A percentile compares a stretch with the other conserved stretches of the same genome.
These are phyloP conservation scores for Neodontobutis hainanensis DNA, from an alignment of 2,113 vertebrate genomes.

Conservation along the genomic window DNA sequence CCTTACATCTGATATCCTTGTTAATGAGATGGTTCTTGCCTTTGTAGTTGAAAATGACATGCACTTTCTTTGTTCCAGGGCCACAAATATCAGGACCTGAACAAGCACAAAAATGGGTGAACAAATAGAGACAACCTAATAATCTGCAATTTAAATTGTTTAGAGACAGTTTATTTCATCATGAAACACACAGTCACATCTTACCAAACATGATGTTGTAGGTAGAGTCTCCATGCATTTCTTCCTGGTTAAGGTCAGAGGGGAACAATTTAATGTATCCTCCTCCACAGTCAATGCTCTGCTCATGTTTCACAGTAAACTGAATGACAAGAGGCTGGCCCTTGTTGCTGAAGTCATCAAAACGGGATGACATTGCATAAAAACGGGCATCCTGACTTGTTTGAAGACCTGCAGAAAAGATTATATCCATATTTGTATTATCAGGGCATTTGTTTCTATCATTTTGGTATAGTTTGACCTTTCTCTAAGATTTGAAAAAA, in stretches of 20 bases:
- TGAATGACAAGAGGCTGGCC: conserved; percentile 79
- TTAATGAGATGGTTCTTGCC: conserved; percentile 87
- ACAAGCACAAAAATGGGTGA: conserved; percentile 5
- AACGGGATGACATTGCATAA: conserved; percentile 81
- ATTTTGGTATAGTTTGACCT: neutral
- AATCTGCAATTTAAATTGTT: too few species aligned
- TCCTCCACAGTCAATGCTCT: conserved; percentile 84
- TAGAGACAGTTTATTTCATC: neutral
- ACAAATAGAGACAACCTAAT: too few species aligned
- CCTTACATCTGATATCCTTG: conserved; percentile 86
- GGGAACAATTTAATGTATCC: conserved; percentile 84
- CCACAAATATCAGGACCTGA: conserved; percentile 89
- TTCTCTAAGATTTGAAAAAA: too few species aligned
- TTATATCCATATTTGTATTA: neutral
- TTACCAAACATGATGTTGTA: conserved; percentile 87
- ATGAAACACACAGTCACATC: conserved; percentile 5
- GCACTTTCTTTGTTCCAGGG: conserved; percentile 87
- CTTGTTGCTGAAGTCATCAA: conserved; percentile 81
- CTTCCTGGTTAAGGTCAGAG: conserved; percentile 78
- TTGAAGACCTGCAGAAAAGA: conserved; percentile 74
- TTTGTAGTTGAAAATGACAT: conserved; percentile 86
- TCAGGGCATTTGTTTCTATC: neutral
- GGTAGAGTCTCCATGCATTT: conserved; percentile 80
- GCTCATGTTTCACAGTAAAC: conserved; percentile 86
- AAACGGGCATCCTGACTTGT: conserved; percentile 82